Evolutionary conservation across 2,888 invertebrate genomes (phyloP), one percentile per base, ranked within the genome.

Genomic region (Rotaria socialis): DNA sequence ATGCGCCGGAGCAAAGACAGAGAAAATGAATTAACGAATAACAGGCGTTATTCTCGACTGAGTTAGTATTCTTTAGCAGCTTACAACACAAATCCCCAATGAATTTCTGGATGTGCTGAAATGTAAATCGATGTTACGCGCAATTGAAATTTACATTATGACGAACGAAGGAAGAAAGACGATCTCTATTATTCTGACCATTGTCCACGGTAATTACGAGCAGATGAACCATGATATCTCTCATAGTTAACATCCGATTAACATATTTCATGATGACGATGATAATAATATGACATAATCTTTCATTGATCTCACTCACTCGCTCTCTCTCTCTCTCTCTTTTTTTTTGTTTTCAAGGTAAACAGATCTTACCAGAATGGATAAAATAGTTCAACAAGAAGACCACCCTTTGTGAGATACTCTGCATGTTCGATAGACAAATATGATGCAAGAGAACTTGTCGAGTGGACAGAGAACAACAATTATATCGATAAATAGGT

Each of bases 401-500:
- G 67, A 67, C 35, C 67, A 67, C 67, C 35, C 27, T 35, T 14
- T 14, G 67, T 27, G 67, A 67, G 67, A 67, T 27, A 35, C 35
- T 67, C 35, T 35, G 35, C 35, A 35, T 67, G 35, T 67, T 35
- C 35, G 35, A 27, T 67, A 27, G 19, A 56, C 22, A 56, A 35
- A 35, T 67, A 67, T 67, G 67, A 67, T 67, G 67, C 27, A 67
- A 67, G 67, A 67, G 67, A 35, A 35, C 67, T 67, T 35, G 67
- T 67, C 67, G 35, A 67, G 35, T 67, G 35, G 35, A 16, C 16
- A 8, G 16, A 1, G 16, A 10, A 14, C 2, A 27, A 67, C 67
- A 67, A 67, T 5, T 35, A 27, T 10, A 67, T 35, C 16, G 8
- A 67, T 67, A 35, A 67, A 67, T 67, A 67, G 35, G 35, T 67